Base-by-base conservation (phyloP, 2,888 invertebrate genomes). In the Scaptomyza reducta region DNA sequence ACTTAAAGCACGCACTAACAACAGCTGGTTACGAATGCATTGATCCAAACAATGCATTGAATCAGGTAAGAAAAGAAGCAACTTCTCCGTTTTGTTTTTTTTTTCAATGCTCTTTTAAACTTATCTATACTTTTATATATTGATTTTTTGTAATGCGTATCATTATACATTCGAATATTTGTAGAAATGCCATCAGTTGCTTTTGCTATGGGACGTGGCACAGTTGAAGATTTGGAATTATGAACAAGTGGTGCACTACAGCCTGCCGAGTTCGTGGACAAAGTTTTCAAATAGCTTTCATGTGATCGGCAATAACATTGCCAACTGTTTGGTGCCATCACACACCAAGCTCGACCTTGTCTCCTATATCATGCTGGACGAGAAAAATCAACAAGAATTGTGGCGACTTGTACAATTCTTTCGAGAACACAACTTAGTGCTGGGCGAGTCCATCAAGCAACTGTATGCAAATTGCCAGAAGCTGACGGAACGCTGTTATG, bases 211-310 rank as follows among this genome's bases (percentile, higher is more conserved):
- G 11, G 87, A 87, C 45, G 46, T 40, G 9, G 2, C 16, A 0
- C 14, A 2, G 2, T 6, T 49, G 6, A 5, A 13, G 0, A 9
- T 10, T 3, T 29, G 33, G 1, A 71, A 75, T 25, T 60, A 62
- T 6, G 66, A 87, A 9, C 35, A 69, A 0, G 27, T 81, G 6
- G 27, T 81, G 1, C 85, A 81, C 57, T 81, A 13, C 9, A 73
- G 70, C 10, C 14, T 87, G 2, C 76, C 87, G 0, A 22, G 38
- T 0, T 50, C 55, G 1, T 81, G 81, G 81, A 10, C 60, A 0
- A 56, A 44, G 49, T 85, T 81, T 35, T 11, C 49, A 0, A 1
- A 40, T 2, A 79, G 87, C 7, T 81, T 81, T 11, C 53, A 55
- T 9, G 44, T 41, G 5, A 6, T 82, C 41, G 38, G 53, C 9